These are phyloP conservation scores for Sapajus apella DNA, from an alignment of 2,113 vertebrate genomes.

Conservation along the genomic window DNA sequence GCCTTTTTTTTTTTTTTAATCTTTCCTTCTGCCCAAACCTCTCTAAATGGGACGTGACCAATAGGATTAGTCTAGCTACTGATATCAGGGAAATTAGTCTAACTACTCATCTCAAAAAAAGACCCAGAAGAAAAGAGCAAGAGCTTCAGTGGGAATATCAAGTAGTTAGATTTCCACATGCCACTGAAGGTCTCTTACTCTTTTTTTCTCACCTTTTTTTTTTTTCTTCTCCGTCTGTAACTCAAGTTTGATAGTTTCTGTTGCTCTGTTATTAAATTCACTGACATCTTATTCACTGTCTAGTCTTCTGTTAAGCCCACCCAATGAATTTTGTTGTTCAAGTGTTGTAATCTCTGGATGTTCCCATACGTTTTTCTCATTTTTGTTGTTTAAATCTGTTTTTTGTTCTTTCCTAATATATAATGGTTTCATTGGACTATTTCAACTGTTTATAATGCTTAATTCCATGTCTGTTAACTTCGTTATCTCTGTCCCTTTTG, in stretches of 20 bases:
- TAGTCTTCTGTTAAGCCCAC: not conserved
- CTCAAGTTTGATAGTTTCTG: not conserved
- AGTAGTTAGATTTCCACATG: too few species aligned
- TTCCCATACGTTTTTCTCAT: not conserved
- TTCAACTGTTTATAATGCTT: not conserved
- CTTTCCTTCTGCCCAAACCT: not conserved
- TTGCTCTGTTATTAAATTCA: not conserved
- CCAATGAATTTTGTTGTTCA: not conserved
- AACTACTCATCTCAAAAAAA: too few species aligned
- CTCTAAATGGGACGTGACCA: not conserved
- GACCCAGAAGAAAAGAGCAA: too few species aligned
- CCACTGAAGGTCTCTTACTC: not conserved
- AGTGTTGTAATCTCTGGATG: not conserved
- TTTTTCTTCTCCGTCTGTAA: not conserved
- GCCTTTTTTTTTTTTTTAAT: not conserved
- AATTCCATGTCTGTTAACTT: not conserved
- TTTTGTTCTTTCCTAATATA: not conserved
- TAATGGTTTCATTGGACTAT: not conserved
- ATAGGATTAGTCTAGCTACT: not conserved
- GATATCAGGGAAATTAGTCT: too few species aligned
- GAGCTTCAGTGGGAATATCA: too few species aligned
- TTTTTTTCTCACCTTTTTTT: not conserved
- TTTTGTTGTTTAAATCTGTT: not conserved
- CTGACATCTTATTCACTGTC: not conserved
- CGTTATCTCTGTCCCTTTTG: not conserved